Evolutionary conservation across 2,113 vertebrate species (phyloP).

Genomic region (Pseudorasbora parva): DNA sequence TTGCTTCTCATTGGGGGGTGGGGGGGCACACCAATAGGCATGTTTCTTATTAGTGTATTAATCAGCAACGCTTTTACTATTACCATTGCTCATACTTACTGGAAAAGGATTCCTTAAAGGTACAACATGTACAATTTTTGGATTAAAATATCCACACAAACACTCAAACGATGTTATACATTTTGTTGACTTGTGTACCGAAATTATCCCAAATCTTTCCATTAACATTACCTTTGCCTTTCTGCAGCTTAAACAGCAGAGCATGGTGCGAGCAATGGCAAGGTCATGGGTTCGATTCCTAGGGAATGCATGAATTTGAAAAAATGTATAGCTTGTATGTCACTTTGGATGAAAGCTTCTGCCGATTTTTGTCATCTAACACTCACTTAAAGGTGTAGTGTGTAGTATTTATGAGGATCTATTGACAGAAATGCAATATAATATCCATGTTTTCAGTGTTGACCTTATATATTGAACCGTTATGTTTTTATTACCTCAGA

Average conservation of each 20-base stretch:
- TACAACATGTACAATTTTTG: no score
- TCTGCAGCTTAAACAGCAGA: background rate
- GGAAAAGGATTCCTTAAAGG: background rate
- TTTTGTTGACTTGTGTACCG: no score
- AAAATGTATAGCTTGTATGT: background rate
- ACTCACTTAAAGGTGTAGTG: no score
- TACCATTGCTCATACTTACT: background rate
- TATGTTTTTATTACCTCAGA: no score
- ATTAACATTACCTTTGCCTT: background rate
- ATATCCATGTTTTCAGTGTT: no score
- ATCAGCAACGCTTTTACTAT: background rate
- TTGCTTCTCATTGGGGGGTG: slow-evolving; percentile 47
- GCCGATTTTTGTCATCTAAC: no score
- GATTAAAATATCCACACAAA: no score
- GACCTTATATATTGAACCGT: no score
- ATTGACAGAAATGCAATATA: no score
- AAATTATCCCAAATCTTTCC: no score
- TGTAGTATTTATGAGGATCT: no score
- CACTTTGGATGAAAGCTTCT: background rate
- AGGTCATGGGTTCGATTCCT: background rate
- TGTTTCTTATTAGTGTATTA: slow-evolving; percentile 38
- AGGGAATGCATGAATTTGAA: background rate
- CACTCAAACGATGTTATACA: no score
- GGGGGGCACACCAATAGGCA: background rate
- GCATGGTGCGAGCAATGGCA: background rate